Base-by-base conservation (phyloP, 2,797 vertebrate species). In the Eupleurogrammus muticus region DNA sequence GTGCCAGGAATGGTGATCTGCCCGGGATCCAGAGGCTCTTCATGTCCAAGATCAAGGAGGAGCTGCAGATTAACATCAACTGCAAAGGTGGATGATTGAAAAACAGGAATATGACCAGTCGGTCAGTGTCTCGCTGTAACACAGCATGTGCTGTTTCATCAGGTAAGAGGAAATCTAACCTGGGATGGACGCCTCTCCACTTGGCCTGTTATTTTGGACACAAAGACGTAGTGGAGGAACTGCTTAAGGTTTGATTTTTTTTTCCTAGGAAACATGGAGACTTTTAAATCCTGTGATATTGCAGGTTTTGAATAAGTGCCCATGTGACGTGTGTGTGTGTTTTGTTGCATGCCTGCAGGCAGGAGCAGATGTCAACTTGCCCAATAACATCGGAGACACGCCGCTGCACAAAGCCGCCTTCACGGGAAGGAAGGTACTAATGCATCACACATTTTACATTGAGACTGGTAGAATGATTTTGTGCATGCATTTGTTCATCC, bases 141-240 rank as follows among this genome's bases (percentile, higher is more conserved):
- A 9, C 4, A 19, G 16, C 81, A 7, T 63, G 38, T 57, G 1
- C 49, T 83, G 6, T 81, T 83, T 55, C 89, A 72, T 73, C 86
- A 99, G 98, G 97, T 72, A 97, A 95, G 92, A 97, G 93, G 86
- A 98, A 98, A 87, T 96, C 95, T n/a, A 99, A 99, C 84, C 89
- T 98, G 70, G 97, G 98, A 75, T 99, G 97, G 98, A 96, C 97
- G 0, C 96, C 97, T 76, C 97, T 99, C 88, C 98, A 99, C 80
- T 92, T 99, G 84, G 96, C 97, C 35, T 97, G 96, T 90, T 99
- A 99, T 90, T 99, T 99, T 70, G 98, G 98, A 81, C 98, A 99
- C 83, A 94, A 68, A 83, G 88, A 91, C 69, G 97, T 99, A 42
- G 98, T 97, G 40, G 95, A 97, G 69, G 95, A 96, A 84, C 89